phyloP scores from a whole-genome alignment of 2,113 vertebrate genomes.

The Thermophis baileyi region DNA sequence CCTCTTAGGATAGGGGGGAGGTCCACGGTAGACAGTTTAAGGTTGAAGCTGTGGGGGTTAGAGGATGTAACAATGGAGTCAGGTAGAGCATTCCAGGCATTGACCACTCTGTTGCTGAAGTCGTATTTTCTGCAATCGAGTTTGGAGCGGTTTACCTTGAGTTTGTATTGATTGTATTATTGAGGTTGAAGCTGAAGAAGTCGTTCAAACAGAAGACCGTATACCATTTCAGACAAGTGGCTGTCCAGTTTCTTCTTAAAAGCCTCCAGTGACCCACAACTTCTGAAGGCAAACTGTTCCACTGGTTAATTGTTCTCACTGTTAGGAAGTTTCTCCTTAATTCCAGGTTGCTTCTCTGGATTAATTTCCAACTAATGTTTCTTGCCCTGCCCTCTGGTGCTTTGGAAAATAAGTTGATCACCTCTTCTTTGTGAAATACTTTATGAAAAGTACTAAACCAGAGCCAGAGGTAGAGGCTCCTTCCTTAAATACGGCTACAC shows the following conservation, averaged over 20 bases:
- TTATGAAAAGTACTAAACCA: no score
- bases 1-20: no score
- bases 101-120: no score
- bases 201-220: no score
- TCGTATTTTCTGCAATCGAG: no score
- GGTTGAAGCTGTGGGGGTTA: no score
- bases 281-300: background rate
- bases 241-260: background rate
- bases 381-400: background rate
- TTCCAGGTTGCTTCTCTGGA: background rate
- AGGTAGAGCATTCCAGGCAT: no score
- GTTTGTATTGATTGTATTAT: no score
- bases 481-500: background rate
- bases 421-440: background rate
- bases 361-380: background rate
- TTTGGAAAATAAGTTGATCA: background rate
- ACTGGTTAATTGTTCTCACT: background rate
- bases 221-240: background rate
- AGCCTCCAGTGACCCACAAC: background rate
- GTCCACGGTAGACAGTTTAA: no score
- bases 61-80: no score
- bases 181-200: no score
- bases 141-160: no score
- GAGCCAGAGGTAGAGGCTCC: background rate
- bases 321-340: background rate